Percentiles rank a stretch among this genome's conserved stretches.
Conservation (phyloP, 2,797 vertebrate genomes). For the Falco biarmicus region DNA sequence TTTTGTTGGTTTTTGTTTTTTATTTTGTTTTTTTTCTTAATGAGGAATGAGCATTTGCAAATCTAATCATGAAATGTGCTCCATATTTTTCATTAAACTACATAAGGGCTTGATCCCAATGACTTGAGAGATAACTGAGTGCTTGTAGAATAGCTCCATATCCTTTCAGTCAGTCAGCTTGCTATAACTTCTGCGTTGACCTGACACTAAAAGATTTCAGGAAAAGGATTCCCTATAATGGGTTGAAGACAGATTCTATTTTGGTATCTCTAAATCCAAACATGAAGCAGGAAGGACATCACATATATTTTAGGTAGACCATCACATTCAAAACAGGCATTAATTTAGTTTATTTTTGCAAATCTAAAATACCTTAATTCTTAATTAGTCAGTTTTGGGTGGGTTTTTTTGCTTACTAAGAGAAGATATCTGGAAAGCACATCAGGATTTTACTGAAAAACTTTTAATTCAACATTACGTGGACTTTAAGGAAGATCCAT, state of each 20-base stretch:
- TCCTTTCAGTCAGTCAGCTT: background rate
- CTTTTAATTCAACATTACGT: background rate
- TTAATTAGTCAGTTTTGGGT: background rate
- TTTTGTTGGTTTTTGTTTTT: too few species aligned
- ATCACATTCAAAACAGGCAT: background rate
- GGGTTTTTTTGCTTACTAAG: background rate
- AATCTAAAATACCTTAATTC: background rate
- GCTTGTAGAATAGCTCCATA: background rate
- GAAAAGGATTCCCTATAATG: background rate
- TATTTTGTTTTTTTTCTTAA: background rate
- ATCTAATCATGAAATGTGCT: background rate
- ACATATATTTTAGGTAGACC: background rate
- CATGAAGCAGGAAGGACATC: background rate
- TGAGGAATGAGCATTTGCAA: background rate
- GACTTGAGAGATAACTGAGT: background rate
- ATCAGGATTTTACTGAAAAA: background rate
- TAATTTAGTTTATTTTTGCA: background rate
- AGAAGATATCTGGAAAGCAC: background rate
- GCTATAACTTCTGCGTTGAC: background rate
- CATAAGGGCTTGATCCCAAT: background rate
- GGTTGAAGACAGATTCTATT: background rate
- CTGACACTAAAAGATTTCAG: background rate
- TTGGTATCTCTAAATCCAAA: background rate
- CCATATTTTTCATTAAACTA: background rate
- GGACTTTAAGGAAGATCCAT: background rate